phyloP scores from a whole-genome alignment of 2,888 invertebrate genomes.

The Lamellibrachia satsuma region DNA sequence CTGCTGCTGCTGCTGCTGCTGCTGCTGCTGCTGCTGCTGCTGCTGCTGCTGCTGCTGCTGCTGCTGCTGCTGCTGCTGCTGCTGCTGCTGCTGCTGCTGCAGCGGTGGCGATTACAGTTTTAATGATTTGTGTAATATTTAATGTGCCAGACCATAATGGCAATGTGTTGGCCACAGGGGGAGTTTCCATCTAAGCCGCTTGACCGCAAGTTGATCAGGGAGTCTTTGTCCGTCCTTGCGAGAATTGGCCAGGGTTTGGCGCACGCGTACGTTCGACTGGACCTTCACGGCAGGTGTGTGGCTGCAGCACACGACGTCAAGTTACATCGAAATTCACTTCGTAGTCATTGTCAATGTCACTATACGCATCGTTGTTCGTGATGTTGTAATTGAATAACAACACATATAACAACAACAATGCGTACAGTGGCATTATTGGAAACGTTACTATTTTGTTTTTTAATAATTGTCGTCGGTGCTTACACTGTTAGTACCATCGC shows the following conservation, averaged over 20 bases:
- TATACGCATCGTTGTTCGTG: background rate
- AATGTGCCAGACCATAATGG: background rate
- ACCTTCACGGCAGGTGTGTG: slow-evolving; percentile 19
- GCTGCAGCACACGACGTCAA: background rate
- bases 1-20: background rate
- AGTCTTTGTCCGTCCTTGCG: slow-evolving; percentile 20
- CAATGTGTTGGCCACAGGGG: background rate
- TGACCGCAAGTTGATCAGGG: background rate
- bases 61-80: background rate
- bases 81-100: too few relatives aligned
- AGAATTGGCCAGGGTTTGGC: slow-evolving; percentile 29
- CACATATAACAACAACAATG: too few relatives aligned
- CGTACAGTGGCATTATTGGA: too few relatives aligned
- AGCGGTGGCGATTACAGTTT: too few relatives aligned
- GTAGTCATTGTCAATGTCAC: background rate
- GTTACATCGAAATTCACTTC: background rate
- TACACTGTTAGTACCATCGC: too few relatives aligned
- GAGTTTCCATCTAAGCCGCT: background rate
- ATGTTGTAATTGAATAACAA: background rate
- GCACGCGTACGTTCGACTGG: slow-evolving; percentile 30
- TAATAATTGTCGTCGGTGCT: too few relatives aligned
- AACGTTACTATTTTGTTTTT: too few relatives aligned
- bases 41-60: background rate
- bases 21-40: background rate
- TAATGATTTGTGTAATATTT: too few relatives aligned